These are phyloP conservation scores for Emmelina monodactyla DNA, from an alignment of 2,888 invertebrate species.

Conservation along the genomic window DNA sequence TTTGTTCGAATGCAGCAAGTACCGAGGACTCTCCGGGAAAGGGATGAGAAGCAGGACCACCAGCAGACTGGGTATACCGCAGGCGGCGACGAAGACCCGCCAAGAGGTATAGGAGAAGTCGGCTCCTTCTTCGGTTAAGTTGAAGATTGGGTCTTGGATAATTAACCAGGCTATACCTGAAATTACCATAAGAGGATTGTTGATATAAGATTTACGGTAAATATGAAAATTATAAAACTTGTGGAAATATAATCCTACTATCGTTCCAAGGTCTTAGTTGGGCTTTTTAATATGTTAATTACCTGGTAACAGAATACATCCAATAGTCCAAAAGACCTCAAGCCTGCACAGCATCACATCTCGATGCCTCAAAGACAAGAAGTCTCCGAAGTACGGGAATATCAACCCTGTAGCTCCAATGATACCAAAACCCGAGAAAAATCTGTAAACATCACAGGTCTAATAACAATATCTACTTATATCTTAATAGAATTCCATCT, in stretches of 20 bases:
- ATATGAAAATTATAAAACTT: no score
- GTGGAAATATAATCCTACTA: no score
- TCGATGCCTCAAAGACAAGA: conserved; percentile 57
- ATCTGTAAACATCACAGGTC: conserved; percentile 40
- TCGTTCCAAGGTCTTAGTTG: no score
- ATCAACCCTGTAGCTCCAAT: conserved; percentile 68
- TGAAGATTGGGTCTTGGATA: conserved; percentile 41
- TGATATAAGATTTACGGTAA: no score
- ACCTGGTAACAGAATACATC: conserved; percentile 68
- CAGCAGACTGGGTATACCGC: conserved; percentile 63
- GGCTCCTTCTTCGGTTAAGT: conserved; percentile 28
- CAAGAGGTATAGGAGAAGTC: conserved; percentile 65
- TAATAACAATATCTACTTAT: background rate
- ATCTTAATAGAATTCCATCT: no score
- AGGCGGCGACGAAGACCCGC: conserved; percentile 70
- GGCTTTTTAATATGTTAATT: no score
- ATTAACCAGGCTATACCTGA: conserved; percentile 56
- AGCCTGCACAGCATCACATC: conserved; percentile 66
- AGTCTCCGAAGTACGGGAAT: conserved; percentile 68
- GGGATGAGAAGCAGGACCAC: conserved; percentile 57
- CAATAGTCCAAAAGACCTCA: conserved; percentile 69
- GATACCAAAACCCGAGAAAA: conserved; percentile 71
- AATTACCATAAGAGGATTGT: no score
- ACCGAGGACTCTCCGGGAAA: conserved; percentile 67
- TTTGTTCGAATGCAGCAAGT: conserved; percentile 55